phyloP scores from a whole-genome alignment of 1,140 invertebrate genomes.

The Polypedilum pembai region DNA sequence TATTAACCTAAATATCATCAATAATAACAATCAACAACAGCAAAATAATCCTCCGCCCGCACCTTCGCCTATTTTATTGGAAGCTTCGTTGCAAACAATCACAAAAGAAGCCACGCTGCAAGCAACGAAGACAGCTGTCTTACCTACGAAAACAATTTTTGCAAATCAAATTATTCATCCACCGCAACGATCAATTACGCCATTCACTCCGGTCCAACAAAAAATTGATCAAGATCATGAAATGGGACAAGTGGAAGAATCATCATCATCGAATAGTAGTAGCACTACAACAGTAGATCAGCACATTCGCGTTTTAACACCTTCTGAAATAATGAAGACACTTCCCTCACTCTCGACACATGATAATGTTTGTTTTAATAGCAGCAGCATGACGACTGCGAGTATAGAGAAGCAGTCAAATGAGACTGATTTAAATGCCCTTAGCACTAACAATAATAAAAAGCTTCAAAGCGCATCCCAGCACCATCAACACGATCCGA shows the following conservation, averaged over 20 bases:
- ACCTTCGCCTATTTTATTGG: constrained; percentile 44
- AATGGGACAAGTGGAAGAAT: constrained; percentile 33
- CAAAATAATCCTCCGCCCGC: constrained; percentile 39
- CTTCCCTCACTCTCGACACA: constrained; percentile 65
- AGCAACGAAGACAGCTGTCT: neutral
- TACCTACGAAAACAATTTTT: constrained; percentile 7
- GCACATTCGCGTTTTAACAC: constrained; percentile 75
- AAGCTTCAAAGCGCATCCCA: constrained; percentile 35
- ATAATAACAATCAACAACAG: neutral
- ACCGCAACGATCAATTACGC: constrained; percentile 28
- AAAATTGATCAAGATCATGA: constrained; percentile 30
- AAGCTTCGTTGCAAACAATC: constrained; percentile 31
- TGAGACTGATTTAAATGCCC: constrained; percentile 24
- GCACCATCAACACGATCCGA: constrained; percentile 32
- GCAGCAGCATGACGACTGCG: constrained; percentile 49
- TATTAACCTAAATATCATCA: constrained; percentile 28
- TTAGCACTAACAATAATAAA: neutral
- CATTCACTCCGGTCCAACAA: constrained; percentile 31
- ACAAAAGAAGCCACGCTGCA: constrained; percentile 5
- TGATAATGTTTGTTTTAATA: constrained; percentile 49
- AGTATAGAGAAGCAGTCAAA: constrained; percentile 49
- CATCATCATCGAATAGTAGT: constrained; percentile 31
- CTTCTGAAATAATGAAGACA: constrained; percentile 79
- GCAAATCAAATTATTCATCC: neutral
- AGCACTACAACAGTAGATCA: constrained; percentile 54